Percentiles rank a stretch among this genome's conserved stretches.
Conservation (phyloP, 2,113 vertebrate species). For the Eptesicus fuscus region DNA sequence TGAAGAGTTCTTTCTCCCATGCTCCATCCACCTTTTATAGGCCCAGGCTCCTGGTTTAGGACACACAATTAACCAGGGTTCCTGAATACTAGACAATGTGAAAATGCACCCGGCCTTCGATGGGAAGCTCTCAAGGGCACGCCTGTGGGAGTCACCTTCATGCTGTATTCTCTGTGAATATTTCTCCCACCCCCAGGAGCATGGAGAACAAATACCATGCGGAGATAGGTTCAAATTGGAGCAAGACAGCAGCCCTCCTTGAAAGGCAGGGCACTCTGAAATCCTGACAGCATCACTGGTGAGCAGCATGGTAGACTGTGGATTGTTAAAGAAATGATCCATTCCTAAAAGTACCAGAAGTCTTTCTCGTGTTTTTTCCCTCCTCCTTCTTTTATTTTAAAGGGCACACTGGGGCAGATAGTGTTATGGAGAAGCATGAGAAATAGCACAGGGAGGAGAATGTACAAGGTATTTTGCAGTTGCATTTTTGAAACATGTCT, state of each 20-base stretch:
- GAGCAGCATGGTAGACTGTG: background rate
- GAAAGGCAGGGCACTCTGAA: background rate
- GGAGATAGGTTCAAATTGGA: background rate
- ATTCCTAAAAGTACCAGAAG: background rate
- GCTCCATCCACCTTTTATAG: background rate
- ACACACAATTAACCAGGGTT: background rate
- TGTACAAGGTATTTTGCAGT: background rate
- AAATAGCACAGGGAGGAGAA: background rate
- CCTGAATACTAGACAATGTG: background rate
- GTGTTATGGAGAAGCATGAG: background rate
- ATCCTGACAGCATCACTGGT: background rate
- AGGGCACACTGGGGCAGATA: background rate
- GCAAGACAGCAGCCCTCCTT: background rate
- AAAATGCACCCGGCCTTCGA: background rate
- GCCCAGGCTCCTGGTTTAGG: background rate
- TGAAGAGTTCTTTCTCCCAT: too few relatives aligned
- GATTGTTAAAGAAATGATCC: background rate
- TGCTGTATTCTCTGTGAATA: background rate
- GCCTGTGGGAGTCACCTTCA: background rate
- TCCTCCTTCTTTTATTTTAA: background rate
- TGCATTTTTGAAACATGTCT: background rate
- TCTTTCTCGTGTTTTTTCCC: background rate
- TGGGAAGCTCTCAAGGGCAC: background rate
- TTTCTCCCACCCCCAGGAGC: fast-evolving
- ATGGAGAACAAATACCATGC: background rate